Base-by-base conservation (phyloP, 1,140 invertebrate species). In the Sinonovacula constricta region DNA sequence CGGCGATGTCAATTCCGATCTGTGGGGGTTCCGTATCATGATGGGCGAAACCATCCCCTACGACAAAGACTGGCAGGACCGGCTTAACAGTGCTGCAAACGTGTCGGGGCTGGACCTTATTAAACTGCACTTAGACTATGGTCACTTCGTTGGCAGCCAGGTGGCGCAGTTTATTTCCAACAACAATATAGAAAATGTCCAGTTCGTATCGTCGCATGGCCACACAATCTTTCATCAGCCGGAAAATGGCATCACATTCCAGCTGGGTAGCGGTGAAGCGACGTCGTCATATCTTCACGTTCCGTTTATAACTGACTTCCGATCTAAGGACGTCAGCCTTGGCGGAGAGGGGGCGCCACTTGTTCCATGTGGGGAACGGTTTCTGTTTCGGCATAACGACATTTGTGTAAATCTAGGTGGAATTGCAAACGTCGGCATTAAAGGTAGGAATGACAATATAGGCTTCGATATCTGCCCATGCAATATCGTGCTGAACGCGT, bases 271-370 rank as follows among this genome's bases (percentile, higher is more conserved):
- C 45, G 89, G 87, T 0, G 88, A 89, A 68, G 85, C 85, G 10
- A 85, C 86, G 15, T 65, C 85, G 24, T 70, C 82, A 1, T 82
- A 87, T 74, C 53, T 89, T 10, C 63, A 62, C 28, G 83, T 77
- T 57, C 85, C 85, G 10, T 79, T 85, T 65, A 85, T 89, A 3
- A 81, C 80, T 57, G 86, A 88, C 80, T 89, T 89, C 79, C 79
- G 87, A 28, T 75, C 75, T 28, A 89, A 87, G 67, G 88, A 90
- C 62, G 81, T 90, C 2, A 82, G 83, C 10, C 70, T 89, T 18
- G 87, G 88, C n/a, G 89, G 89, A 15, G 86, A 90, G 62, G 89
- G 88, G 14, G 88, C 88, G 4, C 89, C 89, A 51, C 78, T 90
- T 3, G 88, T 88, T 0, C 84, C 88, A 0, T 81, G 75, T n/a